Percentiles rank a stretch among this genome's conserved stretches.
These are phyloP conservation scores for Chondrosia reniformis DNA, from an alignment of 37 sponge, comb jelly and placozoan species.

Conservation along the genomic window DNA sequence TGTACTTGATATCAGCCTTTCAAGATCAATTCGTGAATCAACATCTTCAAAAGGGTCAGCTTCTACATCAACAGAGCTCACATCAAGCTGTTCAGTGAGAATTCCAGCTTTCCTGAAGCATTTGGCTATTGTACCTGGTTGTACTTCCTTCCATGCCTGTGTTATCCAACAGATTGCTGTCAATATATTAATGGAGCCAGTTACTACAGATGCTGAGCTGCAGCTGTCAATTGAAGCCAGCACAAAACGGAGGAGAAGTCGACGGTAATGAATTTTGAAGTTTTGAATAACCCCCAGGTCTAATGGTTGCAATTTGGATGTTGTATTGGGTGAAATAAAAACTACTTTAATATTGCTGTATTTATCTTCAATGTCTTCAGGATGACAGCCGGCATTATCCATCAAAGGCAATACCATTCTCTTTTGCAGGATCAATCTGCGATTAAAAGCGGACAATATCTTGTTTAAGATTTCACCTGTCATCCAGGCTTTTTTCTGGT, in stretches of 20 bases:
- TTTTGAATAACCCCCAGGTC: no score
- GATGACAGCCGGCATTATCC: conserved; percentile 64
- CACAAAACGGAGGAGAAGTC: conserved; percentile 10
- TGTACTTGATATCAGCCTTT: not conserved
- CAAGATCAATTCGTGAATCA: not conserved
- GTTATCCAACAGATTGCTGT: conserved; percentile 48
- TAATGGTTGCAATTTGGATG: no score
- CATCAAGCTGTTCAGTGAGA: not conserved
- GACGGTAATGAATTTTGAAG: no score
- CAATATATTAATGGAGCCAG: conserved; percentile 50
- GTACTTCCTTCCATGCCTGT: conserved; percentile 45
- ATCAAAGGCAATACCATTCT: conserved; percentile 41
- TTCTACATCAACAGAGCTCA: not conserved
- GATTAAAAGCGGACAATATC: conserved; percentile 24
- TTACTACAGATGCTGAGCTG: conserved; percentile 19
- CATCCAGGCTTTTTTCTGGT: no score
- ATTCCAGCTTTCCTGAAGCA: conserved; percentile 47
- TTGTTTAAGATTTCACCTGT: conserved; percentile 58
- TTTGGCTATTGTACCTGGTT: conserved; percentile 35
- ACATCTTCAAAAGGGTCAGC: conserved; percentile 25
- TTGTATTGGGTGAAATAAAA: conserved; percentile 52
- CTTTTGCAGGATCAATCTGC: conserved; percentile 1
- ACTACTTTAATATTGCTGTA: conserved; percentile 54
- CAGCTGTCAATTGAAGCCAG: conserved; percentile 37
- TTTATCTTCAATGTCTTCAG: conserved; percentile 25